phyloP scores from a whole-genome alignment of 2,888 invertebrate species.

The Melanargia galathea region DNA sequence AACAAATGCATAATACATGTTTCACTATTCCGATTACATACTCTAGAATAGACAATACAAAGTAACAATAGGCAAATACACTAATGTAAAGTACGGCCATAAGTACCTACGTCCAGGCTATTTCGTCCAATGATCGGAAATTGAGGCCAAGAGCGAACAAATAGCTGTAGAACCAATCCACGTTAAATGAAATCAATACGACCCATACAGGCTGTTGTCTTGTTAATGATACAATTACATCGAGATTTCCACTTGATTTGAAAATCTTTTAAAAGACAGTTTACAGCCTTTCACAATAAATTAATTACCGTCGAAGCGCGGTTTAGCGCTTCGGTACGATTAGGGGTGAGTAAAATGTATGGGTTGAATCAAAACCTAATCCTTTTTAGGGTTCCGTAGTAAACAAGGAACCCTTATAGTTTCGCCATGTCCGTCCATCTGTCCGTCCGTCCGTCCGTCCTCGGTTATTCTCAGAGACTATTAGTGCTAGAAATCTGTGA shows the following conservation, averaged over 20 bases:
- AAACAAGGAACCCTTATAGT: too few species aligned
- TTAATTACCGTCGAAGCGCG: too few species aligned
- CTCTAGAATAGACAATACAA: background rate
- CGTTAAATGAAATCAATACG: constrained; percentile 30
- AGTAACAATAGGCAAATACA: background rate
- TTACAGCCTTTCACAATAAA: too few species aligned
- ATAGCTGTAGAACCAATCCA: constrained; percentile 35
- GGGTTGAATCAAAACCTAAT: too few species aligned
- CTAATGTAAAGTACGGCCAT: constrained; percentile 11
- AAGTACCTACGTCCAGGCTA: constrained; percentile 34
- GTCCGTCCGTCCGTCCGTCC: too few species aligned
- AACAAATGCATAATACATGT: background rate
- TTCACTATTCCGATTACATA: background rate
- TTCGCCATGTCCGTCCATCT: too few species aligned
- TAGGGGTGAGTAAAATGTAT: too few species aligned
- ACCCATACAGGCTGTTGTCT: constrained; percentile 3
- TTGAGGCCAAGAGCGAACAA: constrained; percentile 51
- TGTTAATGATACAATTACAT: constrained; percentile 9
- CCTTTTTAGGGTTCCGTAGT: too few species aligned
- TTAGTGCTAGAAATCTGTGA: too few species aligned
- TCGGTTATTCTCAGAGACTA: too few species aligned
- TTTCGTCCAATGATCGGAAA: constrained; percentile 40
- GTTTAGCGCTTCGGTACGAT: too few species aligned
- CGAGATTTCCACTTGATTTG: background rate
- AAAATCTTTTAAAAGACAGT: background rate